These are phyloP conservation scores for Chelmon rostratus DNA, from an alignment of 2,797 vertebrate genomes.

Conservation along the genomic window DNA sequence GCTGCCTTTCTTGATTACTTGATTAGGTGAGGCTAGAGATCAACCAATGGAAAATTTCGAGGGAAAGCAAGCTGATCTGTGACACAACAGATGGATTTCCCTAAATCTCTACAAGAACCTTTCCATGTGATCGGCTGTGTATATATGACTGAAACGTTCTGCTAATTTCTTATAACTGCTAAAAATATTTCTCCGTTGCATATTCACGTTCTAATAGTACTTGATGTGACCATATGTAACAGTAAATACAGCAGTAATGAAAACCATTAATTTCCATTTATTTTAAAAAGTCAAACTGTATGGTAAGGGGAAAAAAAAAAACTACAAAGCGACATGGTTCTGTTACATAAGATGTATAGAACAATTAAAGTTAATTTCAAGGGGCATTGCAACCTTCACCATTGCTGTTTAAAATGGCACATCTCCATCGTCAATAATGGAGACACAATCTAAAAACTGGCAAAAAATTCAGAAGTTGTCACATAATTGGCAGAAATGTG, in stretches of 20 bases:
- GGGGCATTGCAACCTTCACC: constrained; percentile 40
- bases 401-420: constrained; percentile 45
- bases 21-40: constrained; percentile 62
- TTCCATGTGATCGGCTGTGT: neutral
- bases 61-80: constrained; percentile 21
- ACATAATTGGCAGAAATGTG: constrained; percentile 56
- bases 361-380: constrained; percentile 38
- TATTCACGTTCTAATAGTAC: neutral
- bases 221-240: neutral
- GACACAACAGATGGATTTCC: constrained; percentile 23
- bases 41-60: constrained; percentile 29
- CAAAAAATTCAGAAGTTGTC: constrained; percentile 47
- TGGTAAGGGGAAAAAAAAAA: constrained; percentile 49
- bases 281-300: constrained; percentile 75
- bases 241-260: constrained; percentile 31
- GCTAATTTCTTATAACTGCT: neutral
- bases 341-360: constrained; percentile 50
- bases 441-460: constrained; percentile 51
- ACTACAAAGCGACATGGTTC: constrained; percentile 42
- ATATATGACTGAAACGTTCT: neutral
- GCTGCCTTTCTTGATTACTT: constrained; percentile 66
- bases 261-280: constrained; percentile 71
- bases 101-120: constrained; percentile 15
- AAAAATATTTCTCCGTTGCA: neutral
- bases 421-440: constrained; percentile 43